Evolutionary conservation across 2,888 invertebrate genomes (phyloP), one percentile per base, ranked within the genome.

Genomic region (Timema podura): DNA sequence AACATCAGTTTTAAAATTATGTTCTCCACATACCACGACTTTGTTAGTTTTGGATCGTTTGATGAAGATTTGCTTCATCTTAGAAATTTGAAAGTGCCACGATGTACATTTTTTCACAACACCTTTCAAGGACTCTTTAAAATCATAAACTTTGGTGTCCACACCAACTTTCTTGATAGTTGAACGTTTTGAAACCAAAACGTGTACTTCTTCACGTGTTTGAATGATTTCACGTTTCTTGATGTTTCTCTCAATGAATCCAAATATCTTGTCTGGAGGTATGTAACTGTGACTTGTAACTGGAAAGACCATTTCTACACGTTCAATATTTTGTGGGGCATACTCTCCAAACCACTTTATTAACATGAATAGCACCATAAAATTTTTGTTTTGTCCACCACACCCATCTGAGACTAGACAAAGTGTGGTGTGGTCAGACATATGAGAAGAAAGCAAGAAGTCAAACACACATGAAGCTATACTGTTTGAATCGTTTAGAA

Each of bases 201-300:
- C 3, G n/a, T 51, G 3, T 51, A 51, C 51, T 51, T 51, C 51
- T 51, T 51, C 51, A n/a, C 51, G n/a, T 2, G 51, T 51, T 51
- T n/a, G 51, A n/a, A 51, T n/a, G 51, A 51, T n/a, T n/a, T 51
- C 11, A 51, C 51, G n/a, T 51, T 51, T 13, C n/a, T 51, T 51
- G n/a, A 51, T 51, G 3, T 51, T 3, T 51, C 51, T 51, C n/a
- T 51, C 51, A 13, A 51, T 51, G 51, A 11, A 51, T 13, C 11
- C 51, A 51, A 51, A 51, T n/a, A 51, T 3, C 51, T 51, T 51
- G 51, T 51, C 51, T 3, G 51, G 51, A 13, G 51, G 51, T 51
- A 13, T 51, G 3, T 51, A 2, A 51, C 51, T 51, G 51, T 51
- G 51, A 11, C 51, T 3, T 11, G 51, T 51, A 11, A 51, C n/a